Base-by-base conservation (phyloP, 2,888 invertebrate species). In the Tetragonula carbonaria region DNA sequence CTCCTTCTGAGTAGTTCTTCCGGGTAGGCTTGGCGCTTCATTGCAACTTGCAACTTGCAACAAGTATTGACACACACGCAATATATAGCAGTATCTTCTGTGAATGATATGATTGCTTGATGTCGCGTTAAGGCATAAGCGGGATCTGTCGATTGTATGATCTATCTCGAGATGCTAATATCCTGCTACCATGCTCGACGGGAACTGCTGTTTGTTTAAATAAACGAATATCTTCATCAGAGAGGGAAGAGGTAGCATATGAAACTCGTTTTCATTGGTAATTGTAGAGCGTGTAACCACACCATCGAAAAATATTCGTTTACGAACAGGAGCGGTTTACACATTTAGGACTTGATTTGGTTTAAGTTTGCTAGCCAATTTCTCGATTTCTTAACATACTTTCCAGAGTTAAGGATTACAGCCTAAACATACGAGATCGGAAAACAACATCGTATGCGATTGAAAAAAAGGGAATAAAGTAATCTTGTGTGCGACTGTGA, bases 291-390 rank as follows among this genome's bases (percentile, higher is more conserved):
- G 73, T 72, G 62, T 82, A 68, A 71, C 74, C 74, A 78, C 81
- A 84, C 63, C 80, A 70, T 78, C 74, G 65, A 77, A 78, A 86
- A 67, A 78, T 78, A 68, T 81, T 80, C 84, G 59, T 78, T 83
- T 76, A 80, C 62, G 33, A 65, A 33, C 38, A 65, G 65, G 74
- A 75, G 65, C 75, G 75, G 77, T 77, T 70, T 74, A 78, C 50
- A 65, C 45, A 45, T 45, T 28, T 53, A 53, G n/a, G 53, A 53
- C 45, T n/a, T 28, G 74, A 78, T 59, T 86, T 66, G 65, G 72
- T 82, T 38, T 80, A 90, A 92, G 91, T 91, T 92, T 94, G 93
- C 94, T 94, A 94, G 94, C 93, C 94, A 94, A 94, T 92, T 94
- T 93, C 88, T 92, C 86, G 79, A 84, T 81, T 91, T 91, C 92